Evolutionary conservation across 2,888 invertebrate genomes (phyloP), one percentile per base, ranked within the genome.

Genomic region (Folsomia candida): DNA sequence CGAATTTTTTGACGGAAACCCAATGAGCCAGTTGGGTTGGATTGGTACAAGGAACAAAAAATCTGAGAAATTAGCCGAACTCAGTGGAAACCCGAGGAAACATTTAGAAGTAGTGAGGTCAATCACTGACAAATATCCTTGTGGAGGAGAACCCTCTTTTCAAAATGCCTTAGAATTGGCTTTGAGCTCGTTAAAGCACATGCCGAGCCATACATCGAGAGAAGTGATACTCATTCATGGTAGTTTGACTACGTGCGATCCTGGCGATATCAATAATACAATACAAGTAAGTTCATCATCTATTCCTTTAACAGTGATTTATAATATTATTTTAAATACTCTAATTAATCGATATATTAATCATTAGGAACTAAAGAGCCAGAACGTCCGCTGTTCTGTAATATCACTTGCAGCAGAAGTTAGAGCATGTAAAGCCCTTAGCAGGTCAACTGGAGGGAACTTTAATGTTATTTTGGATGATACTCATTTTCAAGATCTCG

Each of bases 1-100:
- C 80, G 97, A 97, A 83, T 99, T 93, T 83, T 97, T 98, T 84
- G 97, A 98, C 84, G 96, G 97, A 83, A 99, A 99, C 84, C 99
- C 99, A 11, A 92, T 99, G 67, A 97, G 97, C 82, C 99, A 99
- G 84, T 85, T 99, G 76, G 98, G 98, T 26, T 85, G 99, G 51
- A 91, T 99, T 76, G 86, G 90, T 11, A 91, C 96, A 81, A 91
- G 91, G 81, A 96, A 96, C 82, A 98, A 98, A 84, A 87, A 95
- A 79, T 95, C 97, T 1, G 97, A 98, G 82, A 94, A 91, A 84
- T 84, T 97, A 2, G 91, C 92, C 59, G 95, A 97, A 78, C 85
- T 99, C 51, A 91, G 93, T 73, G 97, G 97, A 80, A 92, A 92
- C 83, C 86, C 89, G 1, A 88, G 90, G 72, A 91, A 92, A 82